Conservation (phyloP, 2,888 invertebrate genomes). For the Sthenelais limicola region DNA sequence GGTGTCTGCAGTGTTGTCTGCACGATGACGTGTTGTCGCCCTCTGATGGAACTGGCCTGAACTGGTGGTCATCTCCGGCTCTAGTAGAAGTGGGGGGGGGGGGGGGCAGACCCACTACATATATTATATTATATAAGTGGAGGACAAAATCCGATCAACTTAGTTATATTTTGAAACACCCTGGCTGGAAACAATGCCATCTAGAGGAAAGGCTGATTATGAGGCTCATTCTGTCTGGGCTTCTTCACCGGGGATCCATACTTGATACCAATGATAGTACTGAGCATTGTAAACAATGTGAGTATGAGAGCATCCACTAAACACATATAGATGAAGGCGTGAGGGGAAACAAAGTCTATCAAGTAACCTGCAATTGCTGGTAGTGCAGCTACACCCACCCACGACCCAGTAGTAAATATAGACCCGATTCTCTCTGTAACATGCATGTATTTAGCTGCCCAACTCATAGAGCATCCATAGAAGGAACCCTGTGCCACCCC, state of each 20-base stretch:
- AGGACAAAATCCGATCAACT: no score
- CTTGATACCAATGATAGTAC: neutral
- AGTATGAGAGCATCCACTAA: neutral
- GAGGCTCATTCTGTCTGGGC: no score
- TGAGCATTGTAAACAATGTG: neutral
- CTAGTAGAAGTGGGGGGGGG: no score
- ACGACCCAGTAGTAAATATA: slow-evolving; percentile 6
- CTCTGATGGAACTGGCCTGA: no score
- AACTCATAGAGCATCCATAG: slow-evolving; percentile 34
- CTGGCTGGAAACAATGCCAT: no score
- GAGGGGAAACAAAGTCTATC: neutral
- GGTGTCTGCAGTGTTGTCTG: no score
- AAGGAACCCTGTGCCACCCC: slow-evolving; percentile 14
- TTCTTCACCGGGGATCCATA: neutral
- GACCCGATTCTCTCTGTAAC: neutral
- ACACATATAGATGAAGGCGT: slow-evolving; percentile 21
- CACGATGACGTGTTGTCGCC: no score
- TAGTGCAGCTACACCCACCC: slow-evolving; percentile 9
- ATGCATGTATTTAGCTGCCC: slow-evolving; percentile 34
- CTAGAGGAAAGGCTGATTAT: no score
- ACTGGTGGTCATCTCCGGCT: no score
- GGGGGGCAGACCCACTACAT: no score
- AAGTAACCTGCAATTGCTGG: slow-evolving; percentile 7
- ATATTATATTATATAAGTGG: no score
- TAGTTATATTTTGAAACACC: no score